phyloP scores from a whole-genome alignment of 2,888 invertebrate species.

The Matsumyia berberina region DNA sequence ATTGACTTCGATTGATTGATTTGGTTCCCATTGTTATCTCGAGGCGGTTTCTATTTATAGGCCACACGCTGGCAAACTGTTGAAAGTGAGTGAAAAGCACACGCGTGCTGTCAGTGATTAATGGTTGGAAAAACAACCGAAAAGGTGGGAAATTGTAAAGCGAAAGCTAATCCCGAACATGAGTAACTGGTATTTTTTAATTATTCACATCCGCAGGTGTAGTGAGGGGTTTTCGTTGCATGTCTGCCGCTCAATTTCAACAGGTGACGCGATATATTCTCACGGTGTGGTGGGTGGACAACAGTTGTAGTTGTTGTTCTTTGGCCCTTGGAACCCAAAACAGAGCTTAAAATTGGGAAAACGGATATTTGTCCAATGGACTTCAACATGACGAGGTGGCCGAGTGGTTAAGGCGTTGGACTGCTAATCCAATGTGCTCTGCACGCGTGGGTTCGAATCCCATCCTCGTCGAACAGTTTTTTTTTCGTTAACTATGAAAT shows the following conservation, averaged over 20 bases:
- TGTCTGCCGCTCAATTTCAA: not conserved
- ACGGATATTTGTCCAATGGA: conserved; percentile 16
- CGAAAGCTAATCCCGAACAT: not conserved
- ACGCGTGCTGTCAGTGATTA: conserved; percentile 4
- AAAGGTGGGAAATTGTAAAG: conserved; percentile 12
- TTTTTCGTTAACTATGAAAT: not conserved
- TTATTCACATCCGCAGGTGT: conserved; percentile 4
- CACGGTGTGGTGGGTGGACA: not conserved
- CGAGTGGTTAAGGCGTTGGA: conserved; percentile 94
- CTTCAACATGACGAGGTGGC: conserved; percentile 88
- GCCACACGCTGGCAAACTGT: not conserved
- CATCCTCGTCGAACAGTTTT: conserved; percentile 87
- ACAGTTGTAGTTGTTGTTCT: not conserved
- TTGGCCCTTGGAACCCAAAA: conserved; percentile 16
- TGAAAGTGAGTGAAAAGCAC: conserved; percentile 14
- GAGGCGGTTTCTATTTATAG: not conserved
- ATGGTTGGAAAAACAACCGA: not conserved
- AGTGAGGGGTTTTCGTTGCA: conserved; percentile 4
- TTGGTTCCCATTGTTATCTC: conserved; percentile 23
- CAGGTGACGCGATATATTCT: conserved; percentile 15
- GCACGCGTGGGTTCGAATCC: conserved; percentile 94
- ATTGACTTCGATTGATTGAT: not conserved
- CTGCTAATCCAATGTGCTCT: conserved; percentile 94
- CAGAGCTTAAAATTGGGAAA: conserved; percentile 30
- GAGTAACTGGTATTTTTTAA: not conserved